Evolutionary conservation across 2,113 vertebrate genomes (phyloP).

Genomic region (Columba janthina): DNA sequence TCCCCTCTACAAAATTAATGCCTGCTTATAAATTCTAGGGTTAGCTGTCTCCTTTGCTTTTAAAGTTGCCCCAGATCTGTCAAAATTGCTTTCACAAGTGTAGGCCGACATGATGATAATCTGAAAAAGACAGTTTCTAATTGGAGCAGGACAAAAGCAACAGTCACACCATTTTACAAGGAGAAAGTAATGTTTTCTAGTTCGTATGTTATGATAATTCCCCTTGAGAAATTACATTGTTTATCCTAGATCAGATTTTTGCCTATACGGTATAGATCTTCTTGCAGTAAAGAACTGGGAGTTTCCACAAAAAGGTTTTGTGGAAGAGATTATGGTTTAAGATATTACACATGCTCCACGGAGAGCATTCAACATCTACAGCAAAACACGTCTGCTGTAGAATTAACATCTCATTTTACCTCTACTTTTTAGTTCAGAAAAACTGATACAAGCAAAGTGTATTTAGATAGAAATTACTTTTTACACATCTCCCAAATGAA

Average conservation of each 20-base stretch:
- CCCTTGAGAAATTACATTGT: constrained; percentile 16
- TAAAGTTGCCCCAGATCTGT: constrained; percentile 60
- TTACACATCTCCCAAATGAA: background rate
- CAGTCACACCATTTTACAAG: constrained; percentile 17
- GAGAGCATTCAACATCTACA: background rate
- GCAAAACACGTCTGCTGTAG: background rate
- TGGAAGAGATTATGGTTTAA: constrained; percentile 24
- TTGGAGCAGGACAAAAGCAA: constrained; percentile 38
- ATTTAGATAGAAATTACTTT: background rate
- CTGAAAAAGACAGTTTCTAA: constrained; percentile 55
- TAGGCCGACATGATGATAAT: constrained; percentile 43
- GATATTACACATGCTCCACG: background rate
- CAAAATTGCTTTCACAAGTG: constrained; percentile 52
- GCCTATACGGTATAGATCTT: background rate
- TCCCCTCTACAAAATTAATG: constrained; percentile 33
- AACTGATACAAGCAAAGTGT: background rate
- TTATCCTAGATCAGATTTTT: constrained; percentile 16
- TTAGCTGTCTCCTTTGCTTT: constrained; percentile 47
- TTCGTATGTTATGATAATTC: background rate
- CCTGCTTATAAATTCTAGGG: constrained; percentile 24
- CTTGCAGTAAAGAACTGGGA: background rate
- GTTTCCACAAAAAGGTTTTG: background rate
- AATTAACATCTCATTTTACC: background rate
- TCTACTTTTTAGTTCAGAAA: constrained; percentile 15
- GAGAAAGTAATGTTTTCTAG: constrained; percentile 14